Base-by-base conservation (phyloP, 2,797 vertebrate species). In the Erpetoichthys calabaricus region DNA sequence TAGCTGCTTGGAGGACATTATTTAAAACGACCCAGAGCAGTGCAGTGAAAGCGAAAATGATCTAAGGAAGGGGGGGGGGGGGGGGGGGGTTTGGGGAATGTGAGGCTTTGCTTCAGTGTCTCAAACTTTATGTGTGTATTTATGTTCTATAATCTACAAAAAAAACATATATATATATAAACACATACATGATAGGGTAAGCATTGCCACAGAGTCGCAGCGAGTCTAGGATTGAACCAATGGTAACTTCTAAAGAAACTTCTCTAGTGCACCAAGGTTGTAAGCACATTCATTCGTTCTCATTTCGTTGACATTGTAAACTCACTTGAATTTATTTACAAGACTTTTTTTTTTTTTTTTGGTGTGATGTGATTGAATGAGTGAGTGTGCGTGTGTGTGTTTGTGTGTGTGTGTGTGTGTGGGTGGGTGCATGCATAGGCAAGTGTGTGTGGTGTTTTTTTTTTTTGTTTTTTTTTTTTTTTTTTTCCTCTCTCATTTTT, bases 211-310 rank as follows among this genome's bases (percentile, higher is more conserved):
- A 70, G 76, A 81, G 75, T 77, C 80, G 76, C 79, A 25, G 80
- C 79, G 76, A 80, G 77, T 78, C 79, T 80, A 83, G 78, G 80
- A 82, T 83, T 83, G 81, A 82, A 75, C 77, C 77, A 86, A 83
- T 83, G 81, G 84, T 85, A 83, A 85, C 84, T 85, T 86, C 83
- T 84, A 82, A 78, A 77, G 81, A 79, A 80, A 80, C 72, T 84
- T 79, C 79, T 80, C 71, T 85, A 76, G 74, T 79, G 81, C 84
- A 86, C 84, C 77, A 74, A 78, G 78, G 76, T 85, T 83, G 77
- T 78, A 82, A 93, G 87, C 87, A 90, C 87, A 92, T 84, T 66
- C 71, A 84, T 84, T 85, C 76, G 63, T 81, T 75, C 74, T 80
- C 83, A 66, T 76, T 72, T 72, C 78, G 77, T 86, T 80, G 59